These are phyloP conservation scores for Schizothorax lantsangensis DNA, from an alignment of 2,797 vertebrate genomes.

Conservation along the genomic window DNA sequence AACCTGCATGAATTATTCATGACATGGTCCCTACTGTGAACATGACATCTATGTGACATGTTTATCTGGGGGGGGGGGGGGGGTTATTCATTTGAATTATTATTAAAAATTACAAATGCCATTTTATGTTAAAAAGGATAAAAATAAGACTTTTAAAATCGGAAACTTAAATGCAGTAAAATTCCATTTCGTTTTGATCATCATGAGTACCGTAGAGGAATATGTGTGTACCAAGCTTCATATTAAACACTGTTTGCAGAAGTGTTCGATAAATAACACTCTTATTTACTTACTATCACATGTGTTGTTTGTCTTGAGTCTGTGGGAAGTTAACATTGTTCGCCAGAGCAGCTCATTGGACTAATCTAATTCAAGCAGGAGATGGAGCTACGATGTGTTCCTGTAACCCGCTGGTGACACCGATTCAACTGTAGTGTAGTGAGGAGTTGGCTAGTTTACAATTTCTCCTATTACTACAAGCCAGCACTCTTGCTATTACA, in stretches of 20 bases:
- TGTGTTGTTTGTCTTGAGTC: constrained; percentile 9
- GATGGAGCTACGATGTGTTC: constrained; percentile 19
- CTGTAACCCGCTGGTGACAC: constrained; percentile 30
- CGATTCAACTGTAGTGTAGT: constrained; percentile 30
- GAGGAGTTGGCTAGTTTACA: constrained; percentile 42
- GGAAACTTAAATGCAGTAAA: background rate
- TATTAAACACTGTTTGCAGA: constrained; percentile 25
- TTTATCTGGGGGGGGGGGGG: background rate
- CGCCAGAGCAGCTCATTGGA: constrained; percentile 11
- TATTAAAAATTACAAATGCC: background rate
- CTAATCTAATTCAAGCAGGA: constrained; percentile 27
- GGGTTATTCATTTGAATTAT: background rate
- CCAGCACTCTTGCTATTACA: constrained; percentile 46
- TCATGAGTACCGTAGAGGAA: background rate
- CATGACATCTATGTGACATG: background rate
- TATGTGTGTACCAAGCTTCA: background rate
- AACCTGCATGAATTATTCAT: background rate
- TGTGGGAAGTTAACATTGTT: constrained; percentile 10
- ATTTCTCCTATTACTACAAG: constrained; percentile 43
- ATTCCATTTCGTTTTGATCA: background rate
- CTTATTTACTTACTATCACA: constrained; percentile 6
- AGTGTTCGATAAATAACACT: constrained; percentile 15
- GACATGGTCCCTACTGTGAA: background rate
- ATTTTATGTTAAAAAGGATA: background rate
- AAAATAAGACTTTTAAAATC: background rate